phyloP scores from a whole-genome alignment of 2,797 vertebrate species.

The Mormyrops boulengeri region DNA sequence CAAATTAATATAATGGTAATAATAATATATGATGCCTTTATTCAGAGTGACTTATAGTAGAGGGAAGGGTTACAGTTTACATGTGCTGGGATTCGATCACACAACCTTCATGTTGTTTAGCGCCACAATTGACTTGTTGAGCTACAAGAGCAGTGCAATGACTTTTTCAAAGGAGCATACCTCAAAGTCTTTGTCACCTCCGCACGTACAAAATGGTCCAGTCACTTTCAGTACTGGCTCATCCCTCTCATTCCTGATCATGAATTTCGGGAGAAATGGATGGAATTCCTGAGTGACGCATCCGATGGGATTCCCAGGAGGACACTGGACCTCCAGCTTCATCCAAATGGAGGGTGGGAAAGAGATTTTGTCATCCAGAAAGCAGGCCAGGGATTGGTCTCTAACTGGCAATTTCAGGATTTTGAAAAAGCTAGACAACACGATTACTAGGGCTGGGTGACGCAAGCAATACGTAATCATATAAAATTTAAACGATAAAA shows the following conservation, averaged over 20 bases:
- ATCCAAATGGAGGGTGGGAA: not conserved
- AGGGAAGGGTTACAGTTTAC: not conserved
- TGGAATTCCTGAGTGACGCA: constrained; percentile 62
- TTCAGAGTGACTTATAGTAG: not conserved
- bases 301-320: constrained; percentile 55
- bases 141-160: not conserved
- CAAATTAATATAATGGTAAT: not conserved
- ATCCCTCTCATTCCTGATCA: constrained; percentile 51
- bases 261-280: constrained; percentile 59
- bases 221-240: constrained; percentile 53
- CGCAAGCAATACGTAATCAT: not conserved
- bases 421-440: not conserved
- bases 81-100: not conserved
- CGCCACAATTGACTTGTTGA: not conserved
- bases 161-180: constrained; percentile 29
- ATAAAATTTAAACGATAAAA: not conserved
- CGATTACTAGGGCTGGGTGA: not conserved
- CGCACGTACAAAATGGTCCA: constrained; percentile 56
- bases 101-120: not conserved
- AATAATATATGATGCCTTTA: not conserved
- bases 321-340: constrained; percentile 63
- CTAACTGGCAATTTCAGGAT: not conserved
- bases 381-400: not conserved
- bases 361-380: not conserved
- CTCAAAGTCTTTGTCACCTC: constrained; percentile 62